Base-by-base conservation (phyloP, 2,888 invertebrate genomes). In the Stegana nigrithorax region DNA sequence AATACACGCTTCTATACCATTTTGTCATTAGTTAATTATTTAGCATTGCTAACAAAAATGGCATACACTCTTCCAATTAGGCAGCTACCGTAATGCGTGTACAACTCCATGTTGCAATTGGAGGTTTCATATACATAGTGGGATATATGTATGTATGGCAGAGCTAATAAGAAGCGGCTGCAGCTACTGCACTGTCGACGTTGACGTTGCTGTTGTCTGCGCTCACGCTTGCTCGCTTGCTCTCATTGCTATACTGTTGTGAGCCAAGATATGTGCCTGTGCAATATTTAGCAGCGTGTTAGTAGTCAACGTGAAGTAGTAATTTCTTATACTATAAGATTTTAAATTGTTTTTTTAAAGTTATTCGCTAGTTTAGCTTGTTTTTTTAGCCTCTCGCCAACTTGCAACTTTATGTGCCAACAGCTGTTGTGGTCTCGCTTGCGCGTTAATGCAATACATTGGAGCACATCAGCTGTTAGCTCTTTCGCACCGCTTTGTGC, bases 81-180 rank as follows among this genome's bases (percentile, higher is more conserved):
- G n/a, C n/a, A n/a, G n/a, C n/a, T n/a, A n/a, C n/a, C n/a, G n/a
- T n/a, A n/a, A n/a, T n/a, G n/a, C n/a, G n/a, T n/a, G n/a, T n/a
- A 36, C 4, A 36, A 5, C 3, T 12, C 36, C 36, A 36, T 36
- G 3, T n/a, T n/a, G 12, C 36, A 36, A 36, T 36, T 36, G 36
- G 36, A n/a, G 4, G 36, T n/a, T 10, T 36, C n/a, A 36, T 36
- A n/a, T 36, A 36, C 36, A 36, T 36, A n/a, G 2, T n/a, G 10
- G 1, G 10, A 5, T 4, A 36, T 36, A 7, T 4, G n/a, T 36
- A 36, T 68, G 66, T 64, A 68, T 67, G 65, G 62, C 63, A 63
- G 65, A 65, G 59, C 50, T 61, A 62, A 58, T 63, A 62, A 59
- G 63, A 67, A 64, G 53, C 23, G 44, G 59, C 55, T 36, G 44